Base-by-base conservation (phyloP, 2,888 invertebrate species). In the Cryptocephalus moraei region DNA sequence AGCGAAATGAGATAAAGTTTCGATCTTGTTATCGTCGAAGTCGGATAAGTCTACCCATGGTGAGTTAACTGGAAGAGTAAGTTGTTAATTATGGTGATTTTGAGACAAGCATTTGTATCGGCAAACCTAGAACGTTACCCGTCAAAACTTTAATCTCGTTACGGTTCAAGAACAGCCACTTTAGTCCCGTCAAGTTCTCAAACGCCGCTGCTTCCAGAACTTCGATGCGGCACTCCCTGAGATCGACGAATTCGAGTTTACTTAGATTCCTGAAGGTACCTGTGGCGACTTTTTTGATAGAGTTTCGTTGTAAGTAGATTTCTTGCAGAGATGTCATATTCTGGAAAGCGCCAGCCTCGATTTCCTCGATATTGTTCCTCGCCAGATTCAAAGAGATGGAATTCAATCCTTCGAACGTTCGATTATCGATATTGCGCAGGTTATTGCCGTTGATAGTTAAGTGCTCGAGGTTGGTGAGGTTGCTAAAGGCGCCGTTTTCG, bases 361-460 rank as follows among this genome's bases (percentile, higher is more conserved):
- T 33, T 12, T 42, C 34, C 13, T 39, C 39, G 13, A 48, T 48
- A 11, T 42, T 12, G 36, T 48, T 48, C 13, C 33, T 41, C 33
- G 42, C 41, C 39, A 48, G 45, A 33, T 45, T 41, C 9, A 48
- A 39, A 3, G 38, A 36, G 9, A n/a, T 31, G 10, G 40, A 12
- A 4, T 45, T 45, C 10, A 42, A 32, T 12, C 33, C 42, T n/a
- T 36, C 11, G 12, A 36, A 36, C n/a, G 12, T 12, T 36, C 36
- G 11, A n/a, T 12, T 36, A 36, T 4, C 11, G 12, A 36, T 12
- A 2, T 11, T 12, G 3, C 12, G 4, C 12, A 36, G 6, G n/a
- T 12, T 36, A n/a, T n/a, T 36, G 4, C 12, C 12, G n/a, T 12
- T 36, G 11, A 36, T 36, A 2, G 12, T 6, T 4, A 36, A 36